Evolutionary conservation across 2,113 vertebrate genomes (phyloP), one percentile per base, ranked within the genome.

Genomic region (Cromileptes altivelis): DNA sequence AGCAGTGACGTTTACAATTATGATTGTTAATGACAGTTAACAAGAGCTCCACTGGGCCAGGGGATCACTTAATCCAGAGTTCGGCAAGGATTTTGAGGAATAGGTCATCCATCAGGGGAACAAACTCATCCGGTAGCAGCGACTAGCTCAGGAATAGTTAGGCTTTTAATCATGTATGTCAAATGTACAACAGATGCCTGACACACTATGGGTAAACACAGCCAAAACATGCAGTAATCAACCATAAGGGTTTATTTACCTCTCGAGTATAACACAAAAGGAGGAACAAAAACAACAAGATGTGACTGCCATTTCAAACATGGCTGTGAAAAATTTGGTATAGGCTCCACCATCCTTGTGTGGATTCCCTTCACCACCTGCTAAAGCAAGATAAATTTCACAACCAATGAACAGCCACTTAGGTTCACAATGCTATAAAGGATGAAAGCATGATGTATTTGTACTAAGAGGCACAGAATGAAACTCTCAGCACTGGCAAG

Each of bases 1-100:
- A 95, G 84, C 76, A 49, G 37, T 88, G 91, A 94, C 83, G 93
- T 94, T 94, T 93, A 80, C 76, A 81, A 85, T 89, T 84, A 86
- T 81, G 89, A 91, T 85, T 85, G 87, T 71, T 82, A 85, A 88
- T 70, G 89, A 88, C 88, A 83, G 87, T 86, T 88, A 88, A 90
- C 83, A 84, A 85, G 74, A 74, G 47, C 40, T 85, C 84, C 84
- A 70, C 70, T 61, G 80, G 83, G 91, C 85, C 81, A 55, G 45
- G 78, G 82, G 85, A 92, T 88, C 79, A 84, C 85, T 91, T 90
- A 88, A 91, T 92, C 90, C 77, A 6, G 33, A 80, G 70, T 80
- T 78, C 53, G 72, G 83, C 78, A 61, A 61, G 52, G 80, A 30
- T 52, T 63, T 55, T 82, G 49, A 84, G 69, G 77, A 88, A 88